These are phyloP conservation scores for Diuraphis noxia DNA, from an alignment of 1,140 invertebrate species.

Conservation along the genomic window DNA sequence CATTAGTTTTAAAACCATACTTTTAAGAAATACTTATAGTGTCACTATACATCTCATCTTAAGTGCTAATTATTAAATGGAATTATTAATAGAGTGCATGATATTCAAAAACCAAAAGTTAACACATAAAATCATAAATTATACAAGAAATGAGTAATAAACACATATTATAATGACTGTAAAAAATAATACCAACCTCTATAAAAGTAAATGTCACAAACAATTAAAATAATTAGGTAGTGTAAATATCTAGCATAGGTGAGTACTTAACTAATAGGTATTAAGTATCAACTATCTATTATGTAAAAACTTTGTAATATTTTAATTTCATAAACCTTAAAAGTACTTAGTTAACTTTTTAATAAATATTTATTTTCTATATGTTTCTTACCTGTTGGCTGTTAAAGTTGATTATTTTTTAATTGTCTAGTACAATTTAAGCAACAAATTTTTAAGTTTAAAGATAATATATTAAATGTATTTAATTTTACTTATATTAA, in stretches of 20 bases:
- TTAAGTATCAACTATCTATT: not conserved
- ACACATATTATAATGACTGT: not conserved
- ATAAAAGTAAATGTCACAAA: not conserved
- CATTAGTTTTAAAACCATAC: too few relatives aligned
- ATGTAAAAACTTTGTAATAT: not conserved
- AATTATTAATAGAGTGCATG: not conserved
- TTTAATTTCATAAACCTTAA: not conserved
- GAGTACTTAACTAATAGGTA: not conserved
- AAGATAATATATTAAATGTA: too few relatives aligned
- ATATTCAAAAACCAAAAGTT: not conserved
- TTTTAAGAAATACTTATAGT: not conserved
- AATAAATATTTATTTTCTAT: constrained; percentile 1
- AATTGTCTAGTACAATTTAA: not conserved
- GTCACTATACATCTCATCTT: not conserved
- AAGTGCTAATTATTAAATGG: not conserved
- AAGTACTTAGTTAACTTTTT: not conserved
- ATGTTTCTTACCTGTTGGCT: not conserved
- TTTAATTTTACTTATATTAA: not conserved
- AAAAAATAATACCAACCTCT: not conserved
- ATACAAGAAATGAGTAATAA: not conserved
- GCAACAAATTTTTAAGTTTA: not conserved
- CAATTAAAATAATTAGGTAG: not conserved
- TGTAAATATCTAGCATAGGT: not conserved
- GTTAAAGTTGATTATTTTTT: not conserved
- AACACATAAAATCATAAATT: not conserved